Base-by-base conservation (phyloP, 2,888 invertebrate genomes). In the Trichogramma evanescens region DNA sequence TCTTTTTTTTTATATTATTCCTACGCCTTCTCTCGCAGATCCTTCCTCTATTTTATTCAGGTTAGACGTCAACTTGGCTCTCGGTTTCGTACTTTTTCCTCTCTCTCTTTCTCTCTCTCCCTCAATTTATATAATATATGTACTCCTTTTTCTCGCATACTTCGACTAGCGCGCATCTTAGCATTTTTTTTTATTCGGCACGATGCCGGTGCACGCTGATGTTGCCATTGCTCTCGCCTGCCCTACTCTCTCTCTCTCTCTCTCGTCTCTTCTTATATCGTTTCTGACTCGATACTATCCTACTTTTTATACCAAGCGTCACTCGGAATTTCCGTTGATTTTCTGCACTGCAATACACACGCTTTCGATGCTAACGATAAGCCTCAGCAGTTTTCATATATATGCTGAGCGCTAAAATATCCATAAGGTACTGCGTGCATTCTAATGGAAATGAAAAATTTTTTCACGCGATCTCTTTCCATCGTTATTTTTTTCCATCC, bases 41-140 rank as follows among this genome's bases (percentile, higher is more conserved):
- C n/a, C 48, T 38, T 9, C 39, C 38, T 45, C 49, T 58, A 45
- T 58, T 54, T 58, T 54, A 58, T 58, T 58, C 53, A 58, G 46
- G 45, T 5, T 41, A 42, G 52, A 52, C 48, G 52, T 38, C 59
- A 59, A 59, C 59, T 55, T 49, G 42, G 42, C 26, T 40, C 45
- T 8, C 50, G 10, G 6, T 45, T 9, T 44, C 13, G 13, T 10
- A 40, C 40, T 40, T n/a, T 46, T n/a, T 54, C 8, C 45, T n/a
- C 50, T 6, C 41, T 13, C 51, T 51, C 54, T 41, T 7, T 13
- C 40, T 13, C 38, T 13, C n/a, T 6, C 26, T n/a, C 2, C 9
- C 51, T 4, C 26, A 26, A 26, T 26, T 26, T 26, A 26, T 26
- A 26, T 26, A 26, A 26, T 26, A 26, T 26, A 26, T 26, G 26